phyloP scores from a whole-genome alignment of 2,797 vertebrate genomes.

The Pseudomugil tenellus region DNA sequence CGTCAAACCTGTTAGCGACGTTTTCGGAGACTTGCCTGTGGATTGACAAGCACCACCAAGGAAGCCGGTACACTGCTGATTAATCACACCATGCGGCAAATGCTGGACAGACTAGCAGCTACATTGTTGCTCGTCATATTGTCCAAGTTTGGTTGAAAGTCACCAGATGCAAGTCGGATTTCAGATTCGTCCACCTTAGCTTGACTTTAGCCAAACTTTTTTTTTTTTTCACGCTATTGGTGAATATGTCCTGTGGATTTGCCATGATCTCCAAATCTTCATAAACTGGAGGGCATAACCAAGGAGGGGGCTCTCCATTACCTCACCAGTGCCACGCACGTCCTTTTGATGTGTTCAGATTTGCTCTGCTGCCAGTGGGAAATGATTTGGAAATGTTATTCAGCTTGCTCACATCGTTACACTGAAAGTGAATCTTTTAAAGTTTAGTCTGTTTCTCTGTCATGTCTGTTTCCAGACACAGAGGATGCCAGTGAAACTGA shows the following conservation, averaged over 20 bases:
- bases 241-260: background rate
- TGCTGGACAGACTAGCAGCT: conserved; percentile 14
- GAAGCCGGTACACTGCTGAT: conserved; percentile 39
- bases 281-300: conserved; percentile 35
- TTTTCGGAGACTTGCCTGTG: conserved; percentile 7
- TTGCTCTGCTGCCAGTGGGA: background rate
- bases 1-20: conserved; percentile 28
- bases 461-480: conserved; percentile 84
- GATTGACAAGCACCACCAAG: conserved; percentile 31
- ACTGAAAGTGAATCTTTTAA: background rate
- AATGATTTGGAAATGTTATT: background rate
- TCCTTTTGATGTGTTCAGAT: conserved; percentile 32
- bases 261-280: conserved; percentile 8
- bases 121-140: background rate
- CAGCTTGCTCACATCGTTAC: background rate
- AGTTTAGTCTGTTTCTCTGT: conserved; percentile 1
- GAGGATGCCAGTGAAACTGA: conserved; percentile 99
- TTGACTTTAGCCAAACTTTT: conserved; percentile 19
- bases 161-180: background rate
- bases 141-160: background rate
- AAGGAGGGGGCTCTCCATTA: conserved; percentile 57
- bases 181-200: background rate
- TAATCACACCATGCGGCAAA: conserved; percentile 59
- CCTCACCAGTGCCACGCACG: conserved; percentile 64
- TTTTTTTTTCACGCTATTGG: background rate